These are phyloP conservation scores for Vespertilio murinus DNA, from an alignment of 2,797 vertebrate genomes.

Conservation along the genomic window DNA sequence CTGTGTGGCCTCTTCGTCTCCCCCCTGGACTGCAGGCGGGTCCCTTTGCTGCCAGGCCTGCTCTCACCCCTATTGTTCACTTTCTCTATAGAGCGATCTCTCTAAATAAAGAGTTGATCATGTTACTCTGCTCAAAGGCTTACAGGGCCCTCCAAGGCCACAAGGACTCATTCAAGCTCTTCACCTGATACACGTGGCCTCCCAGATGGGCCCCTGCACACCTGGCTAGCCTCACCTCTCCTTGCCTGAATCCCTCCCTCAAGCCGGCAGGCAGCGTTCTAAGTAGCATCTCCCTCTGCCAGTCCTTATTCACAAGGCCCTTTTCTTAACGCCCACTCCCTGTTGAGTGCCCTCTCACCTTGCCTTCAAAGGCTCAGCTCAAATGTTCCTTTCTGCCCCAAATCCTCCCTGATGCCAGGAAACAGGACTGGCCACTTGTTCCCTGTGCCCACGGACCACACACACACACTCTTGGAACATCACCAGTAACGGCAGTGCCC, in stretches of 20 bases:
- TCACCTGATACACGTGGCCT: background rate
- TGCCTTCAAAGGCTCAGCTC: background rate
- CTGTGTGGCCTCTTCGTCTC: background rate
- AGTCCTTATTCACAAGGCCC: background rate
- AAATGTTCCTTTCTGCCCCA: background rate
- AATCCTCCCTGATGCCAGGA: background rate
- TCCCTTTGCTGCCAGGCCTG: background rate
- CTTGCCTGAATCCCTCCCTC: background rate
- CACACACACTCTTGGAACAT: background rate
- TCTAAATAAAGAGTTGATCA: background rate
- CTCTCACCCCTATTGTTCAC: background rate
- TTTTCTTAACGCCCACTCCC: background rate
- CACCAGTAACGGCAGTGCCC: background rate
- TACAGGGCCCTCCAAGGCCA: background rate
- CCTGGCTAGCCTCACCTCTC: background rate
- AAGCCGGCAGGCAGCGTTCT: background rate
- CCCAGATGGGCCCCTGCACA: fast-evolving
- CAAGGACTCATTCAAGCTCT: background rate
- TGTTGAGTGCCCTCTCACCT: background rate
- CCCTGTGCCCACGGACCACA: background rate
- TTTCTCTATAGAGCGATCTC: background rate
- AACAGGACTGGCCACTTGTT: background rate
- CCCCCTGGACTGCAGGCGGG: background rate
- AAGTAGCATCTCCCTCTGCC: background rate
- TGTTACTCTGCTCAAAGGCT: background rate